Evolutionary conservation across 2,888 invertebrate genomes (phyloP).

Genomic region (Buathra laborator): DNA sequence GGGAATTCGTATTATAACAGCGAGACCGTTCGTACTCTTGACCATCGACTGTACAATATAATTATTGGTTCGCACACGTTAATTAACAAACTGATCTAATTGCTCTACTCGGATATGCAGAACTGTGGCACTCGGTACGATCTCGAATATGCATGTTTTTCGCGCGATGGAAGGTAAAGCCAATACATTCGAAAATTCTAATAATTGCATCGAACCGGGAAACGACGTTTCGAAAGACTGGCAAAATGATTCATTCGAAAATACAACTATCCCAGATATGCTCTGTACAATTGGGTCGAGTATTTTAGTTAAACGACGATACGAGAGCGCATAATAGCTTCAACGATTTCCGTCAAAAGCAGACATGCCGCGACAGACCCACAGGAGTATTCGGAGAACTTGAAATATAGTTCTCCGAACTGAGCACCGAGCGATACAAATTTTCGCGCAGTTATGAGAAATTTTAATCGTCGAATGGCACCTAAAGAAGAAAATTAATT

Average conservation of each 20-base stretch:
- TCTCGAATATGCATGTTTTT: neutral
- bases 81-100: constrained; percentile 38
- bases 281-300: constrained; percentile 31
- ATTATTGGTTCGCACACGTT: constrained; percentile 50
- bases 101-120: constrained; percentile 4
- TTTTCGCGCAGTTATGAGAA: constrained; percentile 1
- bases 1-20: constrained; percentile 44
- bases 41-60: constrained; percentile 41
- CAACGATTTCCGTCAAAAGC: constrained; percentile 32
- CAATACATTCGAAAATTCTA: neutral
- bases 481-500: too few relatives aligned
- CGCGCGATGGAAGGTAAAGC: neutral
- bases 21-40: constrained; percentile 26
- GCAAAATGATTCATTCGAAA: neutral
- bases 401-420: constrained; percentile 12
- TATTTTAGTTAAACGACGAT: constrained; percentile 16
- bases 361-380: constrained; percentile 8
- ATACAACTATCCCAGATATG: neutral
- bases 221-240: neutral
- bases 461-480: neutral
- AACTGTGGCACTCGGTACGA: neutral
- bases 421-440: neutral
- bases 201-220: neutral
- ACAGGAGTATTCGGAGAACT: constrained; percentile 1
- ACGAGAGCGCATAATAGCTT: constrained; percentile 4